Evolutionary conservation across 1,140 invertebrate species (phyloP).

Genomic region (Maniola jurtina): DNA sequence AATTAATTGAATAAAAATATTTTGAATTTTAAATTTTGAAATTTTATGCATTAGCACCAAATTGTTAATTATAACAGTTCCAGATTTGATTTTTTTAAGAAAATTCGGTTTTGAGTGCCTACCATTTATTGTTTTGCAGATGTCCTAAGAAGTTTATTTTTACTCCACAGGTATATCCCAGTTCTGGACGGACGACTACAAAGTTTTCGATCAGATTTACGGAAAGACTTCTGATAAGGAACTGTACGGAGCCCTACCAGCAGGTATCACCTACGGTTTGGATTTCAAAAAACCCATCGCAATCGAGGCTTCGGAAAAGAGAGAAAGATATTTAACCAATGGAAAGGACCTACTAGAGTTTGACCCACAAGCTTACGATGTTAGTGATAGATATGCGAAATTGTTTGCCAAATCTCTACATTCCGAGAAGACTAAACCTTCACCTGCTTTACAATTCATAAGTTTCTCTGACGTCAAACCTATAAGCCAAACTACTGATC

Average conservation of each 20-base stretch:
- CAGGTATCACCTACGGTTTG: constrained; percentile 36
- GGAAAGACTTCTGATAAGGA: constrained; percentile 67
- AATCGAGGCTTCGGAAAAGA: constrained; percentile 49
- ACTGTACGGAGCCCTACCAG: constrained; percentile 56
- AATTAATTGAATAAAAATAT: no score
- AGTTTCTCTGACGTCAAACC: constrained; percentile 52
- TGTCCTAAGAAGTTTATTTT: background rate
- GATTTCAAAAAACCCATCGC: constrained; percentile 30
- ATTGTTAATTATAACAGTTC: no score
- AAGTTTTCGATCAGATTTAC: constrained; percentile 62
- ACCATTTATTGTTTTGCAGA: background rate
- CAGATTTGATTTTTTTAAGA: no score
- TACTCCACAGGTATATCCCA: constrained; percentile 56
- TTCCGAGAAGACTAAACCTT: constrained; percentile 39
- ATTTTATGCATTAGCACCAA: no score
- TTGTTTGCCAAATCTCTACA: constrained; percentile 39
- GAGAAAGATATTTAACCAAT: constrained; percentile 44
- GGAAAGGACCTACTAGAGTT: constrained; percentile 32
- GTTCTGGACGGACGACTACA: constrained; percentile 67
- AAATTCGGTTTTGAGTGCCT: no score
- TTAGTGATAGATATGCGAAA: constrained; percentile 44
- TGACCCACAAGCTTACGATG: constrained; percentile 31
- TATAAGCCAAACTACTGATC: constrained; percentile 51
- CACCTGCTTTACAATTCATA: constrained; percentile 51
- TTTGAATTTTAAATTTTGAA: no score